Evolutionary conservation across 1,140 invertebrate species (phyloP).

Genomic region (Halyomorpha halys): DNA sequence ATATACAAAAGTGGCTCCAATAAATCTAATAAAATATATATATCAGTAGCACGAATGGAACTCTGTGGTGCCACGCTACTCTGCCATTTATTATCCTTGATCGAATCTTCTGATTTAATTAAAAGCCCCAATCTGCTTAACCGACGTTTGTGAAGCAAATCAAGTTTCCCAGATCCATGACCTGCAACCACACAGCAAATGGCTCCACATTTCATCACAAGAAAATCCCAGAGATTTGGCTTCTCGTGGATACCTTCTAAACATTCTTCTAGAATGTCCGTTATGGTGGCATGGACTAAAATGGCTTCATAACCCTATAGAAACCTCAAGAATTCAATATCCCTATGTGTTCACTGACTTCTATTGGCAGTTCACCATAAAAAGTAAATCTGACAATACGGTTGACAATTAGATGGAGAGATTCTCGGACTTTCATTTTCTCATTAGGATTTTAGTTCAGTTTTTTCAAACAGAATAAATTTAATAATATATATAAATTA

Average conservation of each 20-base stretch:
- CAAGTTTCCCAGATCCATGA: neutral
- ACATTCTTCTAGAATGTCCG: slow-evolving; percentile 28
- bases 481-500: too few species aligned
- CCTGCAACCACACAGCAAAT: neutral
- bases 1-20: too few species aligned
- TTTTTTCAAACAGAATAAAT: too few species aligned
- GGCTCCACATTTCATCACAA: slow-evolving; percentile 30
- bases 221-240: slow-evolving; percentile 38
- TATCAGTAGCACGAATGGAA: too few species aligned
- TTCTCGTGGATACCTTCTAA: slow-evolving; percentile 35
- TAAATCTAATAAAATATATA: too few species aligned
- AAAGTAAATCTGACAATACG: neutral
- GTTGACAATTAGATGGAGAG: neutral
- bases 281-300: slow-evolving; percentile 37
- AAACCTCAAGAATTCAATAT: neutral
- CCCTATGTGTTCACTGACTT: neutral
- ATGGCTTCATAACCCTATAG: neutral
- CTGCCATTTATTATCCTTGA: too few species aligned
- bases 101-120: too few species aligned
- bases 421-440: neutral
- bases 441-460: neutral
- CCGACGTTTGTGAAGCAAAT: slow-evolving; percentile 28
- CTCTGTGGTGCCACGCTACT: too few species aligned
- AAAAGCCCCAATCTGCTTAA: slow-evolving; percentile 29
- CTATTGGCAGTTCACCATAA: too few species aligned